Base-by-base conservation (phyloP, 1,140 invertebrate genomes). In the Scaptomyza hsui region DNA sequence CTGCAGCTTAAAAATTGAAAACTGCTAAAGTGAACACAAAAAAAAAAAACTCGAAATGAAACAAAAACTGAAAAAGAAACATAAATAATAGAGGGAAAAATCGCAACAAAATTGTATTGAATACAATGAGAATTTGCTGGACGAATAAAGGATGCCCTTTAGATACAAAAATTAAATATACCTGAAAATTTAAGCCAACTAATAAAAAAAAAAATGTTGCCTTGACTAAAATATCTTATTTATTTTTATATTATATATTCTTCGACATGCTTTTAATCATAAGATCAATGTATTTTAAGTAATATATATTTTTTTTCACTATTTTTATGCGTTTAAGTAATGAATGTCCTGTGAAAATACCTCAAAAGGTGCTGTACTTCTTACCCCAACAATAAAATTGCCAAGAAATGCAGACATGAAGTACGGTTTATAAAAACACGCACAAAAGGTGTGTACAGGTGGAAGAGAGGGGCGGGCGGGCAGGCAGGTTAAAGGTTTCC, bases 31-130 rank as follows among this genome's bases (percentile, higher is more conserved):
- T 45, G 18, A 24, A 47, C 19, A 21, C 1, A 1, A 26, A 26
- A 10, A 49, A 4, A 15, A 21, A 49, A 16, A 32, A n/a, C n/a
- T n/a, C n/a, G n/a, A n/a, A 6, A 32, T 3, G 18, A 32, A 37
- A 12, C 15, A 21, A 9, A 39, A 29, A 29, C 37, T 72, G 35
- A 26, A 48, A 64, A 72, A 45, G n/a, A 52, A 56, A 39, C 4
- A 52, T 42, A 77, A 82, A 73, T 68, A 81, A 75, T 71, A 72
- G 60, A 75, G 59, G 47, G 39, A 49, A 68, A 80, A 76, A 68
- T 63, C 37, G 9, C 60, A 29, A 35, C 55, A 26, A 41, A 47
- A 60, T 35, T 1, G 45, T 19, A 59, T 67, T 42, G 47, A 53
- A 52, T n/a, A n/a, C 24, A 47, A 37, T n/a, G 26, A 19, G 19